Conservation (phyloP, 2,888 invertebrate species). For the Lasioglossum vierecki region DNA sequence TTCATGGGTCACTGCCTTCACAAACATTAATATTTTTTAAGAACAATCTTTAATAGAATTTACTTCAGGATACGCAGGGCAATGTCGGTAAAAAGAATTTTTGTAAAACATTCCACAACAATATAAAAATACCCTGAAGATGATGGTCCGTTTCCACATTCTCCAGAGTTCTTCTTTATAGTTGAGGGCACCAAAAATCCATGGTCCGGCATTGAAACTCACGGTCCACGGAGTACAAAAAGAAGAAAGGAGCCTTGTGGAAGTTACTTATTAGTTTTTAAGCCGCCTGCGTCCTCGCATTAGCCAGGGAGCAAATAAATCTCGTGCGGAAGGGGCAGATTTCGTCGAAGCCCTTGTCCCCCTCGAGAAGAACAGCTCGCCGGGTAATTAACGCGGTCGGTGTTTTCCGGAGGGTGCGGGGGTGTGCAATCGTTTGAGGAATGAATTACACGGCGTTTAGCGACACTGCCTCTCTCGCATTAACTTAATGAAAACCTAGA, state of each 20-base stretch:
- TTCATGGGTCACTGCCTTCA: background rate
- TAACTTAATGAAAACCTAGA: constrained; percentile 37
- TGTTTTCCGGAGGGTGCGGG: background rate
- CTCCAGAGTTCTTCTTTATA: background rate
- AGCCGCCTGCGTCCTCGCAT: constrained; percentile 51
- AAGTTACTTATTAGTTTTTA: constrained; percentile 72
- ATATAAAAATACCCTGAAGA: too few species aligned
- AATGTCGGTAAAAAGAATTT: background rate
- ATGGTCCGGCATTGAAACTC: background rate
- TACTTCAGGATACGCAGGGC: background rate
- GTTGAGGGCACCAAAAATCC: background rate
- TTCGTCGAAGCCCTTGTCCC: constrained; percentile 21
- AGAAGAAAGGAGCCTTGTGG: constrained; percentile 16
- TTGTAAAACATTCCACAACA: too few species aligned
- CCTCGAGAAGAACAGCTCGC: background rate
- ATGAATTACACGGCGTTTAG: constrained; percentile 29
- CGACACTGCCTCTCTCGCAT: background rate
- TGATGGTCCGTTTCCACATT: too few species aligned
- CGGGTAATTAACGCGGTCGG: constrained; percentile 50
- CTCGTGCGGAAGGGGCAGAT: constrained; percentile 22
- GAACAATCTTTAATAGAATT: background rate
- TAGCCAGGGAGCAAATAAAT: constrained; percentile 61
- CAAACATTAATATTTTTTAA: background rate
- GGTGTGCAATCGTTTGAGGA: constrained; percentile 30
- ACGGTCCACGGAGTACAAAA: background rate